phyloP scores from a whole-genome alignment of 2,797 vertebrate genomes.

The Microctenopoma lineatum region DNA sequence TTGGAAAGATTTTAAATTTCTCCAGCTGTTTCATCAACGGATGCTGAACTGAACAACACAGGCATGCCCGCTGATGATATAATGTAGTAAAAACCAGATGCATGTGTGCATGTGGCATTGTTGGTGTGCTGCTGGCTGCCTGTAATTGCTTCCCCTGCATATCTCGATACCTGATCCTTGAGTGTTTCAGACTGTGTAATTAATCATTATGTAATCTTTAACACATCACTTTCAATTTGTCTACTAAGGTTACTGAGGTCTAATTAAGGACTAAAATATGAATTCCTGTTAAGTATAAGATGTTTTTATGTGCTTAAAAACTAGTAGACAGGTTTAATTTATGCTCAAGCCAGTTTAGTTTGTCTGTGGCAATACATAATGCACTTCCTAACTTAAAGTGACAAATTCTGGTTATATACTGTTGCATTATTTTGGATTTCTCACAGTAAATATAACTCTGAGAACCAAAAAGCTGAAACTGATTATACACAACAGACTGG shows the following conservation, averaged over 20 bases:
- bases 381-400: constrained; percentile 33
- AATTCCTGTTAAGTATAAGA: constrained; percentile 57
- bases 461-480: constrained; percentile 12
- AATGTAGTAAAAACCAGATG: constrained; percentile 31
- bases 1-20: constrained; percentile 80
- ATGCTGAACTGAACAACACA: background rate
- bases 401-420: constrained; percentile 23
- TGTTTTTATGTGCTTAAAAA: constrained; percentile 44
- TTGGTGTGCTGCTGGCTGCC: constrained; percentile 17
- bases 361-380: constrained; percentile 42
- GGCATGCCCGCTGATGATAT: constrained; percentile 45
- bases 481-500: background rate
- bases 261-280: constrained; percentile 68
- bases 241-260: constrained; percentile 36
- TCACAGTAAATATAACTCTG: constrained; percentile 15
- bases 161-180: constrained; percentile 50
- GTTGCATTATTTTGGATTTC: background rate
- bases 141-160: constrained; percentile 34
- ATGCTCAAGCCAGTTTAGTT: constrained; percentile 25
- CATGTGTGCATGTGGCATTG: constrained; percentile 8
- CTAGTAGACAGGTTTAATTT: constrained; percentile 45
- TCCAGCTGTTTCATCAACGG: constrained; percentile 57
- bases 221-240: constrained; percentile 61
- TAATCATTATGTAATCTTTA: constrained; percentile 62
- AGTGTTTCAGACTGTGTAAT: constrained; percentile 49